A percentile compares a stretch with the other conserved stretches of the same genome.
Conservation (phyloP, 2,113 vertebrate genomes). For the Lagopus muta region DNA sequence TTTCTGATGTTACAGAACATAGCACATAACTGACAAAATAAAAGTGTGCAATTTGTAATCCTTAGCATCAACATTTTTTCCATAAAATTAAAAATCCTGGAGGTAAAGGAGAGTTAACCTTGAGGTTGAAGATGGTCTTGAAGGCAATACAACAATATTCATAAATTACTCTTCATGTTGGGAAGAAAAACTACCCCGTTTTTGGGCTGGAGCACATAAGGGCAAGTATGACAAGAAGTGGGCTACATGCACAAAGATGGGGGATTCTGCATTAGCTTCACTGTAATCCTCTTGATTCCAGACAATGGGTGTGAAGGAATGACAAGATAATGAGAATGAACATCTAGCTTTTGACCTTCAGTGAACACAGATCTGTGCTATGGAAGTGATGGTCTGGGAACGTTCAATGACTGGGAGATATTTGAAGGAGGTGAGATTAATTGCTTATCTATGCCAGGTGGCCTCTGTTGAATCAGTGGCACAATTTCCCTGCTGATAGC, state of each 20-base stretch:
- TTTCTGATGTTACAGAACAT: not conserved
- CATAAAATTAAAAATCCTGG: not conserved
- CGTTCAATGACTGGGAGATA: not conserved
- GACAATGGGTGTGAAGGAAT: not conserved
- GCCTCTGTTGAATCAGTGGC: not conserved
- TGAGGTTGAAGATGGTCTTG: not conserved
- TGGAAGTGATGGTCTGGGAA: not conserved
- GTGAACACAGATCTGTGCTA: not conserved
- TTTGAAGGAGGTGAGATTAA: not conserved
- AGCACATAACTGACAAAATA: too few species aligned
- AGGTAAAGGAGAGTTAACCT: not conserved
- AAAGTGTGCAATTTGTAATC: not conserved
- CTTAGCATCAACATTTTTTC: not conserved
- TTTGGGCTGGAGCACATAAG: not conserved
- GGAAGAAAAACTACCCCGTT: not conserved
- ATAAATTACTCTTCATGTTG: not conserved
- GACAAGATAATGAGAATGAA: not conserved
- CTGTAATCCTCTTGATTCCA: not conserved
- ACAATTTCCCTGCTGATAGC: not conserved
- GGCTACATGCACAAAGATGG: not conserved
- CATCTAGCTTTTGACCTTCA: not conserved
- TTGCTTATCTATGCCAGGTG: not conserved
- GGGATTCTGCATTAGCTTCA: not conserved
- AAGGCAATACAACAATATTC: not conserved
- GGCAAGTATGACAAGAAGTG: not conserved